phyloP scores from a whole-genome alignment of 2,797 vertebrate genomes.

The Dromococcyx pavoninus region DNA sequence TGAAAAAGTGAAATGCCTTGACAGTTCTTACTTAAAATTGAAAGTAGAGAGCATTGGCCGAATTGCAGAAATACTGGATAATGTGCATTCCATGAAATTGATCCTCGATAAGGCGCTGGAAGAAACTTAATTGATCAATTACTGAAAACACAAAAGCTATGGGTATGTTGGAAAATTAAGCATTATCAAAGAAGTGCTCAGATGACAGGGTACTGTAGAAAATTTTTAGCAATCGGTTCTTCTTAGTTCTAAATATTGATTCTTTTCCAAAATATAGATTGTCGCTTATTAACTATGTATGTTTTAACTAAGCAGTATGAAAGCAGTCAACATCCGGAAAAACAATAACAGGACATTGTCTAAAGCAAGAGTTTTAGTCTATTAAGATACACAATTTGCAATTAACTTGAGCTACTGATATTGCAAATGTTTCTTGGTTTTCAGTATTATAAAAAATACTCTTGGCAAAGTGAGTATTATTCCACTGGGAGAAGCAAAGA shows the following conservation, averaged over 20 bases:
- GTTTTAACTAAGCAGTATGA: background rate
- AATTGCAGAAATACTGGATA: background rate
- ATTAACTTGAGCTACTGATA: background rate
- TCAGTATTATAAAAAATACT: constrained; percentile 86
- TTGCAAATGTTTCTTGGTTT: background rate
- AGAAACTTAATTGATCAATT: background rate
- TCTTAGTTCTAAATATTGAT: background rate
- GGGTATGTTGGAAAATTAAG: background rate
- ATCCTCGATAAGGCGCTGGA: background rate
- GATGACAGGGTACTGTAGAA: background rate
- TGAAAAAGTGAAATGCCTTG: background rate
- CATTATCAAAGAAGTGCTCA: background rate
- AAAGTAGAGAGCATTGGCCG: background rate
- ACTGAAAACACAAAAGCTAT: background rate
- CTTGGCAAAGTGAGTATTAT: constrained; percentile 82
- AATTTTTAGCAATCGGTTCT: background rate
- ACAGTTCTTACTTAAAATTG: background rate
- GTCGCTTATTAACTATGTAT: background rate
- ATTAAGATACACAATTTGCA: background rate
- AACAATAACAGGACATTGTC: background rate
- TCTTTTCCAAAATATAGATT: background rate
- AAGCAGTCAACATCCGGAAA: background rate
- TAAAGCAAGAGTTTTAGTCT: background rate
- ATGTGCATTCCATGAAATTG: background rate
- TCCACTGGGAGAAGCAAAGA: constrained; percentile 86